These are phyloP conservation scores for Orbicella faveolata DNA, from an alignment of 64 coral and sea anemone species.

Conservation along the genomic window DNA sequence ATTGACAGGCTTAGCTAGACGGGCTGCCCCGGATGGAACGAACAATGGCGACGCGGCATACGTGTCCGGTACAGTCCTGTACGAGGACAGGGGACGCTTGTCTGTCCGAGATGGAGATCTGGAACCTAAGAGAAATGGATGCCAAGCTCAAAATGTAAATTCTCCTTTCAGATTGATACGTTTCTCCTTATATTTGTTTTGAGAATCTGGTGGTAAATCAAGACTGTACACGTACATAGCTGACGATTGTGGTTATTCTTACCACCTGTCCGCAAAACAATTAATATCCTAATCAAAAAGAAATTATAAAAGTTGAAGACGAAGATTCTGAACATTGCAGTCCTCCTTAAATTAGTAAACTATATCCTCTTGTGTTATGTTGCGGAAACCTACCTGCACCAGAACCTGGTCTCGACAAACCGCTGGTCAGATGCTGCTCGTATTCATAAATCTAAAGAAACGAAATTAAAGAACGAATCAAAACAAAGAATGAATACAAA, in stretches of 20 bases:
- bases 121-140: constrained; percentile 7
- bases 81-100: constrained; percentile 57
- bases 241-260: no score
- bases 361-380: no score
- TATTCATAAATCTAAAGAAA: constrained; percentile 62
- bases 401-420: constrained; percentile 24
- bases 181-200: no score
- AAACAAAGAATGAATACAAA: not conserved
- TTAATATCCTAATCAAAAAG: no score
- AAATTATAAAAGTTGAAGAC: no score
- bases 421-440: constrained; percentile 48
- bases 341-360: no score
- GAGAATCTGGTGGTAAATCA: no score
- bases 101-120: constrained; percentile 49
- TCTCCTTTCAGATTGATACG: no score
- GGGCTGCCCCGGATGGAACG: constrained; percentile 29
- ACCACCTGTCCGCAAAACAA: no score
- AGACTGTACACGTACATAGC: no score
- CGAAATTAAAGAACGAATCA: not conserved
- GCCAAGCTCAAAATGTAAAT: not conserved
- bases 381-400: not conserved
- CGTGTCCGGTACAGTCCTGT: constrained; percentile 35
- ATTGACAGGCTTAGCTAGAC: constrained; percentile 17
- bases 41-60: constrained; percentile 34
- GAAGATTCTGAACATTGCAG: no score